Evolutionary conservation across 2,113 vertebrate species (phyloP), one percentile per base, ranked within the genome.

Genomic region (Opisthocomus hoazin): DNA sequence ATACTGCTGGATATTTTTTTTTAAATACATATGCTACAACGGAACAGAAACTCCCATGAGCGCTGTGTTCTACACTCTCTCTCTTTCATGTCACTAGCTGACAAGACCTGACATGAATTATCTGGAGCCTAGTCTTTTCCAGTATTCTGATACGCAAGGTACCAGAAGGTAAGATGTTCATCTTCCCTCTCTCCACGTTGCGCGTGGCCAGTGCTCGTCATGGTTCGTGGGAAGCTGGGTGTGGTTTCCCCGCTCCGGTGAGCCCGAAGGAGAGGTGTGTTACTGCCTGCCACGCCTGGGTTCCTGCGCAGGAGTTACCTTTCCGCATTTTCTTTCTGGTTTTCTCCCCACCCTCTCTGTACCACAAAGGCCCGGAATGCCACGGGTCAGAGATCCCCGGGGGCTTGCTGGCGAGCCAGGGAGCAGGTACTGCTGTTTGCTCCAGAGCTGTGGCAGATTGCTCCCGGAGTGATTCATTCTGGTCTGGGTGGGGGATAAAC

Each of bases 81-180:
- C 36, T 87, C 32, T 83, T 70, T n/a, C 37, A 16, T 53, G 43
- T 66, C 26, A 34, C 53, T 48, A 95, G 93, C 58, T 96, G 39
- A 58, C 36, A 68, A 93, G 87, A 83, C 90, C 58, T 69, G 81
- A 95, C 57, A 86, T 86, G 87, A 93, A 60, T 73, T 93, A 63
- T 23, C 58, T 96, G 73, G 71, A 95, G 22, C 91, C 91, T 34
- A 36, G 58, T 12, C 87, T 96, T 48, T 78, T 94, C 66, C 89
- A 65, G 48, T 94, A 87, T 71, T 83, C 79, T 15, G 56, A 94
- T 68, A n/a, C 27, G 1, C 74, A 45, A 81, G 90, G 96, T 27
- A 76, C 54, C 29, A 70, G 64, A 61, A 78, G 91, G 91, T 96
- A 63, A 57, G 80, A n/a, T 45, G 41, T 54, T 41, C 3, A 1